Base-by-base conservation (phyloP, 2,113 vertebrate genomes). In the Oreotrochilus melanogaster region DNA sequence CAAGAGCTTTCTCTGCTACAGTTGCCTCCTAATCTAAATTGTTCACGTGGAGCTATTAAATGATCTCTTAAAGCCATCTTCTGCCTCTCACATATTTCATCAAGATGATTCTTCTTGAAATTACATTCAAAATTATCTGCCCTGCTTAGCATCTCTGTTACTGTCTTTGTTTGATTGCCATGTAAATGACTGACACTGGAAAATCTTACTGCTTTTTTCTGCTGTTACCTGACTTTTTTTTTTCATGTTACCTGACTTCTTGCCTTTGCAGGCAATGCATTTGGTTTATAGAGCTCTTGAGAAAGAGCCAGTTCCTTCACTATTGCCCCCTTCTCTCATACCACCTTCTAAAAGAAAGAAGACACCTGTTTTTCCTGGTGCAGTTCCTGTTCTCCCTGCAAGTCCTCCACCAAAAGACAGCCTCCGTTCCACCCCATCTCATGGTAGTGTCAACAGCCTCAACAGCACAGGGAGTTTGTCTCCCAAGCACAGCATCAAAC, bases 201-300 rank as follows among this genome's bases (percentile, higher is more conserved):
- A 66, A 27, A 39, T 65, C 57, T 53, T n/a, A 18, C n/a, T 47
- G 37, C 64, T 54, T 85, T 25, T 78, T 78, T 62, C 51, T 50
- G 47, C 14, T 89, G 16, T 35, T 70, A 57, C 30, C 14, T 74
- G 45, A 82, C 83, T 86, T 82, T n/a, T n/a, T n/a, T n/a, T n/a
- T n/a, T 71, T 65, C 61, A 45, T 11, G 16, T 35, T 70, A 57
- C 30, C 14, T 74, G 45, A 82, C 83, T 86, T 82, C 51, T 73
- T 70, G 88, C 58, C 58, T 78, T 95, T 92, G 17, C 87, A 99
- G 99, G 99, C 99, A 39, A 99, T 99, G 99, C 99, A 99, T 96
- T 98, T 99, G 96, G 99, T 99, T 78, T 99, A 99, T 96, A 98
- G 99, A 31, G 99, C 99, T 70, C 97, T 99, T 48, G 99, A 99